These are phyloP conservation scores for Dreissena polymorpha DNA, from an alignment of 1,140 invertebrate species.

Conservation along the genomic window DNA sequence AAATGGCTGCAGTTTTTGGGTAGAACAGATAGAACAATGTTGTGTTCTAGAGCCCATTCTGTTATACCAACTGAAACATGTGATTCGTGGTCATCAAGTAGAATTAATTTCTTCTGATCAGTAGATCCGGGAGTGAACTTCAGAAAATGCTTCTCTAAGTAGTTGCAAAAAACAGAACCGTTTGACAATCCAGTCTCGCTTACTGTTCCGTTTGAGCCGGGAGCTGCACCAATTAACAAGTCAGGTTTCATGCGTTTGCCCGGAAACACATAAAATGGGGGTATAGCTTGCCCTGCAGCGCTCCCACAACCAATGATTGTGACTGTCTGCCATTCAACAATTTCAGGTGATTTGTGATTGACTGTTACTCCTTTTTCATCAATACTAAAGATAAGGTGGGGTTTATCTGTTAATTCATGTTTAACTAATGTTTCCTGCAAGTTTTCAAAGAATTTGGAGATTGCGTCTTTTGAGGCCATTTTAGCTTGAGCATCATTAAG, in stretches of 20 bases:
- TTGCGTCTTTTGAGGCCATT: slow-evolving; percentile 8
- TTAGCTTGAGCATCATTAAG: slow-evolving; percentile 38
- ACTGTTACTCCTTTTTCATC: slow-evolving; percentile 47
- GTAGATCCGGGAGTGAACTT: slow-evolving; percentile 5
- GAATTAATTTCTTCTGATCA: neutral
- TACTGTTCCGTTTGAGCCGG: slow-evolving; percentile 17
- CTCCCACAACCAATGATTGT: slow-evolving; percentile 77
- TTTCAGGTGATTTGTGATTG: slow-evolving; percentile 54
- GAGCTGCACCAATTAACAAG: slow-evolving; percentile 20
- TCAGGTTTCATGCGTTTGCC: slow-evolving; percentile 71
- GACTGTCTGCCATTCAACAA: slow-evolving; percentile 74
- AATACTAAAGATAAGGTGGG: slow-evolving; percentile 57
- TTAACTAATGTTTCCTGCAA: slow-evolving; percentile 22
- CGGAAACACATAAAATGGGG: slow-evolving; percentile 78
- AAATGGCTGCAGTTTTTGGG: slow-evolving; percentile 18
- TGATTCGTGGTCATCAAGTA: slow-evolving; percentile 37
- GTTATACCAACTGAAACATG: slow-evolving; percentile 16
- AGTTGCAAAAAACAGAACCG: slow-evolving; percentile 2
- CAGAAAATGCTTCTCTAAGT: slow-evolving; percentile 27
- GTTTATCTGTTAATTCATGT: slow-evolving; percentile 62
- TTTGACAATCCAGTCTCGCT: slow-evolving; percentile 35
- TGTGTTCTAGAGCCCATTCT: slow-evolving; percentile 15
- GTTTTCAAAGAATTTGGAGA: slow-evolving; percentile 31
- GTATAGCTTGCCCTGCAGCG: slow-evolving; percentile 72
- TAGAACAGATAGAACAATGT: slow-evolving; percentile 11